phyloP scores from a whole-genome alignment of 2,797 vertebrate species.

The Hippoglossus hippoglossus region DNA sequence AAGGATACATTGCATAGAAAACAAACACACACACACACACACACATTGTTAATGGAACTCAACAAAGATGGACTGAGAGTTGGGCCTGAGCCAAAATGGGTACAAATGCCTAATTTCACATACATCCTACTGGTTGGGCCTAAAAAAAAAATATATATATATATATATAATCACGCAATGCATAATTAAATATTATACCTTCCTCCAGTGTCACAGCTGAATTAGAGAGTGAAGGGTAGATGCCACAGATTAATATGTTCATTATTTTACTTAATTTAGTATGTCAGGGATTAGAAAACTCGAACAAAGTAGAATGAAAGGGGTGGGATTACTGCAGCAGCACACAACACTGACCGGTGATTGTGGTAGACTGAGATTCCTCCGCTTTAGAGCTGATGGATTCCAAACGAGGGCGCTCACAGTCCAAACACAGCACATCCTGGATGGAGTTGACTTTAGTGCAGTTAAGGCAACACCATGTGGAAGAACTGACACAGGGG shows the following conservation, averaged over 20 bases:
- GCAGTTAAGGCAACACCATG: constrained; percentile 88
- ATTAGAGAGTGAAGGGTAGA: background rate
- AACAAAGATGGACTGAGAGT: too few relatives aligned
- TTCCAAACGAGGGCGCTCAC: constrained; percentile 83
- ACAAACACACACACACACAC: background rate
- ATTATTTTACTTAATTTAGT: background rate
- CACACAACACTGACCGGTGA: constrained; percentile 69
- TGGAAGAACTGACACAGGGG: constrained; percentile 59
- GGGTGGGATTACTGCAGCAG: background rate
- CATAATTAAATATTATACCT: background rate
- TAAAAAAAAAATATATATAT: too few relatives aligned
- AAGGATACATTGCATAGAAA: background rate
- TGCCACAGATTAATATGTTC: background rate
- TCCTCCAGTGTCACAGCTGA: background rate
- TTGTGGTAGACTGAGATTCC: constrained; percentile 73
- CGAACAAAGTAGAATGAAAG: background rate
- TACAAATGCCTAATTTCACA: background rate
- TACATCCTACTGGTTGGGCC: too few relatives aligned
- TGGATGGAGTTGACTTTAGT: constrained; percentile 82
- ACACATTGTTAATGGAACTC: background rate
- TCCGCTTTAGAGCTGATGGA: constrained; percentile 64
- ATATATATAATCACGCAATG: background rate
- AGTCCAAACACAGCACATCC: constrained; percentile 86
- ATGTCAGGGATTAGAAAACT: background rate
- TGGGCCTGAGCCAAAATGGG: background rate